phyloP scores from a whole-genome alignment of 2,113 vertebrate genomes.

The Rhinichthys klamathensis region DNA sequence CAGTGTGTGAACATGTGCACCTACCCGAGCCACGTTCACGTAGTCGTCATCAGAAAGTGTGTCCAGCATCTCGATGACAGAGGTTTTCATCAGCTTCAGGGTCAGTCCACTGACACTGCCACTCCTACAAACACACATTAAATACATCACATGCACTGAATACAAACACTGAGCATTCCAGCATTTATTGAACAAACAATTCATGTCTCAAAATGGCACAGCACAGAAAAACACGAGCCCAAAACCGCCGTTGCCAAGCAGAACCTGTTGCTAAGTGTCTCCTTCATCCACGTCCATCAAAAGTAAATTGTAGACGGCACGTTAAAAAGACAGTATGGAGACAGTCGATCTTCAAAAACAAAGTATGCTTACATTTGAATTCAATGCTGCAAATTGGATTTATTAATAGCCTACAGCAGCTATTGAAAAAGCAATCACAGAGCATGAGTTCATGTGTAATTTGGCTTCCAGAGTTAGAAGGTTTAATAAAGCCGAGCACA shows the following conservation, averaged over 20 bases:
- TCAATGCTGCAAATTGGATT: not conserved
- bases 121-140: constrained; percentile 71
- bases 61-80: constrained; percentile 87
- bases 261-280: constrained; percentile 55
- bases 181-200: constrained; percentile 24
- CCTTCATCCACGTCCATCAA: constrained; percentile 31
- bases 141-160: not conserved
- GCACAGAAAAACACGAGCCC: constrained; percentile 44
- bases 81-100: constrained; percentile 90
- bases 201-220: constrained; percentile 39
- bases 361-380: not conserved
- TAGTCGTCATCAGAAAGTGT: constrained; percentile 88
- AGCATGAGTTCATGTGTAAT: constrained; percentile 13
- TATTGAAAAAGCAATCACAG: constrained; percentile 31
- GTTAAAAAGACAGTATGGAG: not conserved
- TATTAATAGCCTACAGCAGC: constrained; percentile 23
- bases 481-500: constrained; percentile 11
- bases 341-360: constrained; percentile 28
- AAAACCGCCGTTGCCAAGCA: constrained; percentile 50
- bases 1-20: constrained; percentile 5
- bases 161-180: not conserved
- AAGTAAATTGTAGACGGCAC: not conserved
- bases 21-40: constrained; percentile 76
- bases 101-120: constrained; percentile 90
- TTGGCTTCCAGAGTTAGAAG: constrained; percentile 28